Base-by-base conservation (phyloP, 2,888 invertebrate genomes). In the Myopa tessellatipennis region DNA sequence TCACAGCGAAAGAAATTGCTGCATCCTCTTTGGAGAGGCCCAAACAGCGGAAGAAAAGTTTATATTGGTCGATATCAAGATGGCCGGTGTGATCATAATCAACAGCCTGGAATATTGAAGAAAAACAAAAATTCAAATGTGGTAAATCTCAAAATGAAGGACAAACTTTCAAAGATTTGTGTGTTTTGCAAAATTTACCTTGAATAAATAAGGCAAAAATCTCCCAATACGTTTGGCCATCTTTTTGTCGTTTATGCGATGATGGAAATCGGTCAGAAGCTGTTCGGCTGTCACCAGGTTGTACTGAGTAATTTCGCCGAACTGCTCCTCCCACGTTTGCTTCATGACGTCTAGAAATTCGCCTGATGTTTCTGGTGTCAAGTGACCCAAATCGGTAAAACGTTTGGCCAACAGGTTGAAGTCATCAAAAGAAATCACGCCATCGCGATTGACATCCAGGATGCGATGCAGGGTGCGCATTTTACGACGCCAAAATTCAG, bases 381-480 rank as follows among this genome's bases (percentile, higher is more conserved):
- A 90, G 85, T 95, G 94, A 0, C 95, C 96, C 80, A 95, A 90
- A 80, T 93, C 91, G 77, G 92, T 92, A 88, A 96, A 96, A 85
- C 95, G 90, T 82, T 94, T 92, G 0, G 92, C 93, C 82, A 96
- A 90, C 68, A 95, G 91, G 85, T 91, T 91, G 89, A 95, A 95
- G 87, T 96, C 96, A 84, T 95, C 95, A 88, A 91, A 95, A 1
- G 95, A 95, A 84, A 96, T 93, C 80, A 96, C 93, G 0, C 96
- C 95, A 84, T 96, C 96, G 86, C 95, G 95, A 90, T 96, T 95
- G 0, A 96, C 92, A 87, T 96, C 96, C 81, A 96, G 89, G 79
- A 95, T 93, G 82, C 93, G 93, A 89, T 96, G 96, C 76, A 96
- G 92, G 0, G 95, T 95, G 52, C 95, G 93, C 93, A 96, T 95